These are phyloP conservation scores for Selenia dentaria DNA, from an alignment of 2,888 invertebrate species.

Conservation along the genomic window DNA sequence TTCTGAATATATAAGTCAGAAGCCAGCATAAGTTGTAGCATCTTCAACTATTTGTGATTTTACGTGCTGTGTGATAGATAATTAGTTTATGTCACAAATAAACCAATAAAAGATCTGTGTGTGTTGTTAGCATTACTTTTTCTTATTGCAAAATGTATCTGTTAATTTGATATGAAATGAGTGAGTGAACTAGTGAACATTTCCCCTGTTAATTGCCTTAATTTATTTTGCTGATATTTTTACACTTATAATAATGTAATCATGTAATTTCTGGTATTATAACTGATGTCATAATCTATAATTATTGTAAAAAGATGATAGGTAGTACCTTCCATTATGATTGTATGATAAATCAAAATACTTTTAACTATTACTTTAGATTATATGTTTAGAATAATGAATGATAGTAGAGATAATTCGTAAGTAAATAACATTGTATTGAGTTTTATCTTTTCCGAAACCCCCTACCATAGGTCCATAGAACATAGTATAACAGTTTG, in stretches of 20 bases:
- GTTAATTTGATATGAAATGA: conserved; percentile 38
- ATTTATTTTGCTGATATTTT: conserved; percentile 50
- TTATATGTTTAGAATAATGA: conserved; percentile 59
- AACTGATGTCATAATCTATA: conserved; percentile 47
- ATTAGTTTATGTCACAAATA: conserved; percentile 68
- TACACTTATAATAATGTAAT: conserved; percentile 40
- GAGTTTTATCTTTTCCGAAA: conserved; percentile 40
- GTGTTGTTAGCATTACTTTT: conserved; percentile 19
- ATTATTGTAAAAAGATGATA: conserved; percentile 62
- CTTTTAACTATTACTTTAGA: conserved; percentile 62
- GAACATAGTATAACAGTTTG: conserved; percentile 19
- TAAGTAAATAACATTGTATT: conserved; percentile 56
- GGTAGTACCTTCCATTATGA: conserved; percentile 66
- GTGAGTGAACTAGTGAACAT: conserved; percentile 34
- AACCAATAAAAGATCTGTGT: conserved; percentile 60
- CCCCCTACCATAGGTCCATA: conserved; percentile 31
- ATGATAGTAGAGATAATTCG: conserved; percentile 59
- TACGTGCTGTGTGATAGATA: conserved; percentile 47
- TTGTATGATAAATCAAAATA: conserved; percentile 71
- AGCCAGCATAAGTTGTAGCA: conserved; percentile 34
- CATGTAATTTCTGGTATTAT: conserved; percentile 48
- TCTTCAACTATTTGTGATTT: conserved; percentile 52
- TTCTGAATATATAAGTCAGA: conserved; percentile 22
- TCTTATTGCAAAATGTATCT: conserved; percentile 48
- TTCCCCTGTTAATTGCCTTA: conserved; percentile 35